phyloP scores from a whole-genome alignment of 1,140 invertebrate species.

The Ceratosolen solmsi region DNA sequence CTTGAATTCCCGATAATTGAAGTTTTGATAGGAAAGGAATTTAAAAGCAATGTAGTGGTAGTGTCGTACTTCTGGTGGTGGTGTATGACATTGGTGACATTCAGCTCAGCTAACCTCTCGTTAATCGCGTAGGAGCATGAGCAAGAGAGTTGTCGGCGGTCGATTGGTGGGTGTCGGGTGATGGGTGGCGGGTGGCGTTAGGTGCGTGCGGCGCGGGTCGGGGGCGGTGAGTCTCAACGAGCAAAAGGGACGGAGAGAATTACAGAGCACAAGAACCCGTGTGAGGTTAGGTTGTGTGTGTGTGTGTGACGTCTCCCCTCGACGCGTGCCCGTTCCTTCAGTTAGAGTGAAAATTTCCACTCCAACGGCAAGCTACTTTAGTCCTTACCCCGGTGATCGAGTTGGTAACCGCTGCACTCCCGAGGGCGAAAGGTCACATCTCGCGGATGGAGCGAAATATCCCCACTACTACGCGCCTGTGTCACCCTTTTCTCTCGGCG shows the following conservation, averaged over 20 bases:
- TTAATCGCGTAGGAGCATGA: not conserved
- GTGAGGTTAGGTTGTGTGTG: not conserved
- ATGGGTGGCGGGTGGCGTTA: not conserved
- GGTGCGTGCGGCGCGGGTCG: not conserved
- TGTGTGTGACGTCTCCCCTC: not conserved
- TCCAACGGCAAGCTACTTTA: not conserved
- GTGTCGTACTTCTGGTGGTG: not conserved
- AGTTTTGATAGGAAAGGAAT: not conserved
- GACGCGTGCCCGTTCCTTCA: not conserved
- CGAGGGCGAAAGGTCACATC: slow-evolving; percentile 23
- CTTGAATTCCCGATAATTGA: not conserved
- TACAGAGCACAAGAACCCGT: not conserved
- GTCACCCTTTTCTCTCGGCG: too few relatives aligned
- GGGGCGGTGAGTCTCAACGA: too few relatives aligned
- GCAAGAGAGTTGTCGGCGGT: too few relatives aligned
- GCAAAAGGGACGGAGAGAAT: not conserved
- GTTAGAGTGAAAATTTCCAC: not conserved
- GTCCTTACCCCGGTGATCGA: not conserved
- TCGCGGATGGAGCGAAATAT: not conserved
- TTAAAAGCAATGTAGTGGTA: not conserved
- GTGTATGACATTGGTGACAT: not conserved
- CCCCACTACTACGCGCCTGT: not conserved
- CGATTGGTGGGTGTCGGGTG: too few relatives aligned
- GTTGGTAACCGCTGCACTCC: not conserved
- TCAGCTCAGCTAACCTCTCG: not conserved